Evolutionary conservation across 1,140 invertebrate species (phyloP).

Genomic region (Harpegnathos saltator): DNA sequence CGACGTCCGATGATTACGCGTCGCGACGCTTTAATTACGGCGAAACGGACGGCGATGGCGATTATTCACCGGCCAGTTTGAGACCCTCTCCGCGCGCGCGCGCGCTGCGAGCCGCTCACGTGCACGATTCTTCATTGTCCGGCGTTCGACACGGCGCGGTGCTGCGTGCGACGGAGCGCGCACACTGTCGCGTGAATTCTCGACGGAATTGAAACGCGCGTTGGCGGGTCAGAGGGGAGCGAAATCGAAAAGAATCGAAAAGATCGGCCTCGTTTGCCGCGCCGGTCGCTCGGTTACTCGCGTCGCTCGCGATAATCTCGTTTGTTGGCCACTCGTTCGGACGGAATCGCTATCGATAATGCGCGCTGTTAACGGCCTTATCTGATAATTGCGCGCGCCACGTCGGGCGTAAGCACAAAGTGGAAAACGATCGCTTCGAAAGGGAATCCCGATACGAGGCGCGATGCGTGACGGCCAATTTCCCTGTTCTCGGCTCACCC

Average conservation of each 20-base stretch:
- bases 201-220: not conserved
- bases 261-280: not conserved
- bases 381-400: constrained; percentile 52
- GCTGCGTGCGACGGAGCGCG: too few species aligned
- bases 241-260: not conserved
- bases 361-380: constrained; percentile 35
- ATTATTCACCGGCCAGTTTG: constrained; percentile 55
- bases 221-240: too few species aligned
- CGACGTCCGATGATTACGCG: constrained; percentile 16
- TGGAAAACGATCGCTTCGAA: constrained; percentile 53
- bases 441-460: constrained; percentile 45
- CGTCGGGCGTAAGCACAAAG: constrained; percentile 41
- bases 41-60: constrained; percentile 28
- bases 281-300: not conserved
- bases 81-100: not conserved
- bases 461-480: constrained; percentile 49
- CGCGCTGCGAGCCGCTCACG: constrained; percentile 12
- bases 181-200: constrained; percentile 29
- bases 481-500: constrained; percentile 50
- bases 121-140: constrained; percentile 38
- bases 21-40: constrained; percentile 5
- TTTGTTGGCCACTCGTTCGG: constrained; percentile 5
- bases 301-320: not conserved
- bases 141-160: constrained; percentile 36
- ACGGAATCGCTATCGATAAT: constrained; percentile 42